Percentiles rank a stretch among this genome's conserved stretches.
Evolutionary conservation across 2,888 invertebrate species (phyloP).

Genomic region (Thecocarcelia acutangulata): DNA sequence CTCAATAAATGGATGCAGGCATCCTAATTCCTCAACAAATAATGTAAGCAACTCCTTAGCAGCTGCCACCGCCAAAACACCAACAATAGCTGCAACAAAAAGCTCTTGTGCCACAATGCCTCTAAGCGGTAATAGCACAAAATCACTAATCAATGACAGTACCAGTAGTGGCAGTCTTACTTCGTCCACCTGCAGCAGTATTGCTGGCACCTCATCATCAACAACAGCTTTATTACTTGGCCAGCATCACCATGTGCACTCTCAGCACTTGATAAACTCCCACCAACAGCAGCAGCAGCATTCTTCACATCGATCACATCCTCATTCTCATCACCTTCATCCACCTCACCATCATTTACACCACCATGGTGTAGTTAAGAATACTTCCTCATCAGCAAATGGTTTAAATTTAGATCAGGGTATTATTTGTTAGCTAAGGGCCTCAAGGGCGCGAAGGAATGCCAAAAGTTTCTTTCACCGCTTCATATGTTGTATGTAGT

Average conservation of each 20-base stretch:
- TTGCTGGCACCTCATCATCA: conserved; percentile 19
- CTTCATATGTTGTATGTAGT: conserved; percentile 81
- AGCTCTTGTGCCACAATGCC: conserved; percentile 72
- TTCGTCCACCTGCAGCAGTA: conserved; percentile 47
- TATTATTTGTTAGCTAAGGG: conserved; percentile 82
- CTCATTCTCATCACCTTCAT: conserved; percentile 68
- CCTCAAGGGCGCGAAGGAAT: conserved; percentile 80
- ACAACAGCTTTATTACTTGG: conserved; percentile 60
- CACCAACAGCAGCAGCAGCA: conserved; percentile 61
- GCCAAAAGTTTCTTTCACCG: conserved; percentile 81
- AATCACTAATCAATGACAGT: conserved; percentile 60
- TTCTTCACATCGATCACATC: conserved; percentile 58
- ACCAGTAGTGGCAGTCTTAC: conserved; percentile 65
- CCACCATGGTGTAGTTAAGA: conserved; percentile 76
- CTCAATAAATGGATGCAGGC: conserved; percentile 67
- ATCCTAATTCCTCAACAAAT: conserved; percentile 67
- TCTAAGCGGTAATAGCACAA: conserved; percentile 63
- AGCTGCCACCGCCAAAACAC: conserved; percentile 35
- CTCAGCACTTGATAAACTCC: conserved; percentile 66
- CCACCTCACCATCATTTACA: conserved; percentile 73
- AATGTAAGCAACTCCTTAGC: conserved; percentile 60
- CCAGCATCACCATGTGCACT: conserved; percentile 46
- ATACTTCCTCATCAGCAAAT: conserved; percentile 78
- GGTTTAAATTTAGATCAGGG: conserved; percentile 81
- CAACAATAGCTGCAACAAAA: conserved; percentile 25